Conservation (phyloP, 2,113 vertebrate species). For the Crotalus tigris region DNA sequence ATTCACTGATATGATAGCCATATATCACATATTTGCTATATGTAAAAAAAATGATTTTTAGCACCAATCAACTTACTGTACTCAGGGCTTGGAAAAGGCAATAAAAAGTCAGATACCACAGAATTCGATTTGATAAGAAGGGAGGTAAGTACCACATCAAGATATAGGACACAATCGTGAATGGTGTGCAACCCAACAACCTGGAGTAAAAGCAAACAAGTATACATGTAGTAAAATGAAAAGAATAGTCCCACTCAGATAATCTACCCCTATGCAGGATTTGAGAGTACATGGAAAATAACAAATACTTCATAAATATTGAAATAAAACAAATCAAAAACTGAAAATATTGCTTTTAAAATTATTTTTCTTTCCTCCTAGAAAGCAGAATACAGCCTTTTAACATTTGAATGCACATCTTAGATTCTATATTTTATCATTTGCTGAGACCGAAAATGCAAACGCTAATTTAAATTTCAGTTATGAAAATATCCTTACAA, state of each 20-base stretch:
- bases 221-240: background rate
- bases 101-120: slow-evolving; percentile 89
- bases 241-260: background rate
- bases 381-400: background rate
- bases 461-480: background rate
- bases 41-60: background rate
- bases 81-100: slow-evolving; percentile 91
- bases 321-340: background rate
- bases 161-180: slow-evolving; percentile 86
- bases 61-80: slow-evolving; percentile 78
- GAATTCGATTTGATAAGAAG: slow-evolving; percentile 74
- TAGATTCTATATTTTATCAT: background rate
- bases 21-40: background rate
- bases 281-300: background rate
- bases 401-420: background rate
- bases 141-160: slow-evolving; percentile 93
- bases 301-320: background rate
- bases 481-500: background rate
- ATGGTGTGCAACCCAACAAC: slow-evolving; percentile 89
- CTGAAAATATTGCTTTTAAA: background rate
- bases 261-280: background rate
- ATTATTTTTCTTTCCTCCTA: background rate
- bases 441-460: background rate
- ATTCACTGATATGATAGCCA: background rate
- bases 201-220: slow-evolving; percentile 61